phyloP scores from a whole-genome alignment of 2,888 invertebrate genomes.

The Melinaea menophilus region DNA sequence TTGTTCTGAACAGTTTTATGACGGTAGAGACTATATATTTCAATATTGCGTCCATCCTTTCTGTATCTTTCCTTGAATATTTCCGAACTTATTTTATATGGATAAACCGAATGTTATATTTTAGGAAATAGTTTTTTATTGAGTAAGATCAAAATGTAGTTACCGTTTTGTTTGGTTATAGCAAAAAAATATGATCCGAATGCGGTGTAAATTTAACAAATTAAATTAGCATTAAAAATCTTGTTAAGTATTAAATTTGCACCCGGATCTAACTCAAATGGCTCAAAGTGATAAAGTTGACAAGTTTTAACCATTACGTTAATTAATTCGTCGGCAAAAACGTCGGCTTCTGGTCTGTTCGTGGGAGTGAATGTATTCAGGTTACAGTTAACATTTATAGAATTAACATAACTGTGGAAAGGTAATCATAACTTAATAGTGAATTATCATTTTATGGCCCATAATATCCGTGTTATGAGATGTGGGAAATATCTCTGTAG shows the following conservation, averaged over 20 bases:
- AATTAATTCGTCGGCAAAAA: constrained; percentile 46
- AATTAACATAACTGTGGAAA: constrained; percentile 16
- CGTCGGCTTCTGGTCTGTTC: constrained; percentile 39
- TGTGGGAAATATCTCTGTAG: neutral
- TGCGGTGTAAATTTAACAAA: neutral
- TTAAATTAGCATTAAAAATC: neutral
- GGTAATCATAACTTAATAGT: constrained; percentile 2
- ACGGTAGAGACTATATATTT: neutral
- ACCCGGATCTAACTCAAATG: constrained; percentile 4
- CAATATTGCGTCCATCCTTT: constrained; percentile 1
- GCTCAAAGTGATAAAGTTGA: constrained; percentile 36
- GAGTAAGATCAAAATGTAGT: too few relatives aligned
- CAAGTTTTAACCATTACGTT: constrained; percentile 46
- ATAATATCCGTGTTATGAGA: neutral
- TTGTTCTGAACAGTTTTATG: constrained; percentile 1
- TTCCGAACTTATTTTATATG: neutral
- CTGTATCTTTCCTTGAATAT: neutral
- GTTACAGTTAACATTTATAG: constrained; percentile 17
- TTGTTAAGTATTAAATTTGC: neutral
- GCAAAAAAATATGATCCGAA: too few relatives aligned
- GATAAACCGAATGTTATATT: neutral
- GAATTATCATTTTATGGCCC: neutral
- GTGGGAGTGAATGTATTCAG: constrained; percentile 43
- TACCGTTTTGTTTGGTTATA: too few relatives aligned
- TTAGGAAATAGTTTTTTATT: too few relatives aligned